Percentiles rank a stretch among this genome's conserved stretches.
phyloP scores from a whole-genome alignment of 53 echinoderm and acorn worm genomes.

The Echinarachnius parma region DNA sequence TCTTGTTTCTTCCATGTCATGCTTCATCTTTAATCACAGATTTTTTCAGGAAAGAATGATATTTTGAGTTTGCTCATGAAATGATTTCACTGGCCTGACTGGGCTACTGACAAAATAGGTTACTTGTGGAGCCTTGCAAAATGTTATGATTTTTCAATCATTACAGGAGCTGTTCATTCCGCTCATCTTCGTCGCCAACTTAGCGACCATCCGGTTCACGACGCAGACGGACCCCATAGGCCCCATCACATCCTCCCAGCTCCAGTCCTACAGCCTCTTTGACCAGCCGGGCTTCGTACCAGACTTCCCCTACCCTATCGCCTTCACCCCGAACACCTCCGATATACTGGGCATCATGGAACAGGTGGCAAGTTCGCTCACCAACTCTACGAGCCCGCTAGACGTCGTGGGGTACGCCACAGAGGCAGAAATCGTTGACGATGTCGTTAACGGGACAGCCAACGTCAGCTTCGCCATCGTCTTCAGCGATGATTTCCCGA shows the following conservation, averaged over 20 bases:
- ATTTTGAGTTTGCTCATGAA: neutral
- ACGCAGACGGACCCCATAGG: slow-evolving; percentile 15
- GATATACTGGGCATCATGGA: slow-evolving; percentile 9
- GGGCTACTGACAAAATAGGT: too few relatives aligned
- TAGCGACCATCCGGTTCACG: slow-evolving; percentile 25
- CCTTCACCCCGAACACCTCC: slow-evolving; percentile 44
- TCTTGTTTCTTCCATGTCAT: too few relatives aligned
- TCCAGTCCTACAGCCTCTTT: neutral
- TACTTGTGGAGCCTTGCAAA: too few relatives aligned
- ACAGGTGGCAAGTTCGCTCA: slow-evolving; percentile 8
- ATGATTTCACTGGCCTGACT: neutral
- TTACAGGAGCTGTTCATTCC: slow-evolving; percentile 61
- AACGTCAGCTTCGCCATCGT: slow-evolving; percentile 49
- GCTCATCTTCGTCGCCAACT: slow-evolving; percentile 39
- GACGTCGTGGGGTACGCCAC: slow-evolving; percentile 16
- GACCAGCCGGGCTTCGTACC: neutral
- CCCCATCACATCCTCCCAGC: slow-evolving; percentile 20
- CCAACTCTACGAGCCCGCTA: neutral
- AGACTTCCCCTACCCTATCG: neutral
- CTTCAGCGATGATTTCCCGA: slow-evolving; percentile 48
- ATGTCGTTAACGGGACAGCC: slow-evolving; percentile 15
- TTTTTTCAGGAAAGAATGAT: neutral
- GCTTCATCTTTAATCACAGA: neutral
- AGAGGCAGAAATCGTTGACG: slow-evolving; percentile 32
- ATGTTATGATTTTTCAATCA: neutral